These are phyloP conservation scores for Sipunculus nudus DNA, from an alignment of 2,888 invertebrate species.

Conservation along the genomic window DNA sequence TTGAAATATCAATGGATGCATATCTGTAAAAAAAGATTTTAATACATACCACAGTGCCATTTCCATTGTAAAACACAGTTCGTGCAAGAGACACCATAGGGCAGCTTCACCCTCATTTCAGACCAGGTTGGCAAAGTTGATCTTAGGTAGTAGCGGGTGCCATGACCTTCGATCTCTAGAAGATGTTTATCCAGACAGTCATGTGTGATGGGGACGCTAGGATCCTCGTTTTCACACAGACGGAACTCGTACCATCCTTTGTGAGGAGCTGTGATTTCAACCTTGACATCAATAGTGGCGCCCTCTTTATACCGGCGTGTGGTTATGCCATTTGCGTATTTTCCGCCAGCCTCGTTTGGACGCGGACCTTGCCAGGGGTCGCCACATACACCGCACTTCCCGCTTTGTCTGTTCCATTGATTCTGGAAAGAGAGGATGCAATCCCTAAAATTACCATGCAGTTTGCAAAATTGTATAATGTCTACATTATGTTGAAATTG, in stretches of 20 bases:
- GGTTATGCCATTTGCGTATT: not conserved
- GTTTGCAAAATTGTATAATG: too few relatives aligned
- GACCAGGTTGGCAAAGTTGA: too few relatives aligned
- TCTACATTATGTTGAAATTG: too few relatives aligned
- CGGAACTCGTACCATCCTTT: not conserved
- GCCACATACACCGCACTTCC: slow-evolving; percentile 5
- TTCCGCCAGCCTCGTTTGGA: not conserved
- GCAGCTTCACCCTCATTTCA: too few relatives aligned
- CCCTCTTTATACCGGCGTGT: not conserved
- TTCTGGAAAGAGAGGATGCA: too few relatives aligned
- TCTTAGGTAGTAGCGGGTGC: too few relatives aligned
- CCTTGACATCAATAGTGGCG: not conserved
- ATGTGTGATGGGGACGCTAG: not conserved
- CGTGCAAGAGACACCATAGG: too few relatives aligned
- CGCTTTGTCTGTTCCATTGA: not conserved
- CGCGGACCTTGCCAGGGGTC: not conserved
- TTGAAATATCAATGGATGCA: too few relatives aligned
- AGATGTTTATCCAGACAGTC: not conserved
- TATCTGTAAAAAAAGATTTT: too few relatives aligned
- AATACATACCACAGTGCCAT: too few relatives aligned
- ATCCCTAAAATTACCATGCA: too few relatives aligned
- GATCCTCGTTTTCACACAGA: not conserved
- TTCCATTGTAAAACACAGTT: too few relatives aligned
- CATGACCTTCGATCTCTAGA: not conserved
- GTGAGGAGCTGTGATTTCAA: slow-evolving; percentile 1